Base-by-base conservation (phyloP, 2,888 invertebrate species). In the Kuschelorhynchus macadamiae region DNA sequence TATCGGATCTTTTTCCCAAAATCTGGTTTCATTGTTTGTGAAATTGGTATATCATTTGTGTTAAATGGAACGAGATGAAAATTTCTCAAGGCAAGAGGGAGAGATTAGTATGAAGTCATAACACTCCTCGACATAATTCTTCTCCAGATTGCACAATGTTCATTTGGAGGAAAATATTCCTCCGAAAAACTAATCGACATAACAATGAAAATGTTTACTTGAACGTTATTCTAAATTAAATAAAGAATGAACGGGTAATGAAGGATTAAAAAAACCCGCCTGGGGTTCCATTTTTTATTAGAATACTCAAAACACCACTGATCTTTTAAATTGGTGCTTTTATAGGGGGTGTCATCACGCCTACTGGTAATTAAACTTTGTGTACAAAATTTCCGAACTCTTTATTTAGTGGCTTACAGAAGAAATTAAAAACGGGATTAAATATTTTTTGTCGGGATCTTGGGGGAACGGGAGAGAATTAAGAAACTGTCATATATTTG, bases 341-440 rank as follows among this genome's bases (percentile, higher is more conserved):
- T 63, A 62, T 18, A 62, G 67, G 39, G 67, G 67, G 67, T 67
- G 67, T 67, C 67, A 57, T 63, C 62, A 62, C 67, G 67, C 67
- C 62, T 67, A 55, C 63, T 59, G 57, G 63, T 63, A 68, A 68
- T 68, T 68, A 68, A 68, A 64, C 68, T 64, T 64, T 68, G 68
- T 68, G 63, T 59, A 68, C 68, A 59, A 68, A 68, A 68, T 68
- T 64, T 59, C 59, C 63, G 59, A 61, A 64, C 61, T 65, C 69
- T 61, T 69, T 69, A 69, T 65, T 69, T 69, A 65, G 61, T 69
- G 50, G 65, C 65, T 66, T 68, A 70, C 42, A 41, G 47, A 70
- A 70, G 70, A 70, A 70, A 70, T 70, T 70, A 70, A 70, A 70
- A 70, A 70, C 62, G 70, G 70, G 70, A 70, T 70, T 70, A 62